phyloP scores from a whole-genome alignment of 2,113 vertebrate species.

The Zosterops borbonicus region DNA sequence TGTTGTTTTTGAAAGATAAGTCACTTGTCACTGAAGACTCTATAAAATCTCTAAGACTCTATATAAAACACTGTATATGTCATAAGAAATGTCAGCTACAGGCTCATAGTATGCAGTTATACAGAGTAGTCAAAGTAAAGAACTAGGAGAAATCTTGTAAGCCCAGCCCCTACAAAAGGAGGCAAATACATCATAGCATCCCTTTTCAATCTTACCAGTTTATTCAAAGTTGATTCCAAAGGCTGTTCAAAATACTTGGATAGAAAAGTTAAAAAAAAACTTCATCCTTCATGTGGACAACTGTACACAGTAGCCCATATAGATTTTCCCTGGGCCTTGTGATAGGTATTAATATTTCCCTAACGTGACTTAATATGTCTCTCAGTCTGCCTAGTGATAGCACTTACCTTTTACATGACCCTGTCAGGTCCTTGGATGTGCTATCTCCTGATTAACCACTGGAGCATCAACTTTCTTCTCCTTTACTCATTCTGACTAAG shows the following conservation, averaged over 20 bases:
- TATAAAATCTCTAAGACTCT: not conserved
- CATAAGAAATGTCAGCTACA: not conserved
- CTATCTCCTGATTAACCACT: not conserved
- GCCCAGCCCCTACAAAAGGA: not conserved
- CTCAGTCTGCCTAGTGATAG: not conserved
- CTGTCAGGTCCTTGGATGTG: not conserved
- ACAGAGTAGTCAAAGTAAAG: not conserved
- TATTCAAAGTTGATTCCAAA: not conserved
- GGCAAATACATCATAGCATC: not conserved
- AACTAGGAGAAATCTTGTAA: not conserved
- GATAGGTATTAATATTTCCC: not conserved
- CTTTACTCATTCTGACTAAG: not conserved
- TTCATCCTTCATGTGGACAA: not conserved
- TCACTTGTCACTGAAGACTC: not conserved
- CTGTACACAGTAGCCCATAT: not conserved
- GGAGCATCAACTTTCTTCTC: not conserved
- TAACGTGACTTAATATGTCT: not conserved
- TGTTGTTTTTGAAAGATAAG: not conserved
- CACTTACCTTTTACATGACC: not conserved
- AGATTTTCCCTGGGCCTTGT: not conserved
- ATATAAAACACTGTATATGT: not conserved
- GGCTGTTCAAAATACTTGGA: not conserved
- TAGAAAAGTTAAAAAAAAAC: not conserved
- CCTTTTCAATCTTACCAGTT: not conserved
- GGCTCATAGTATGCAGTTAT: not conserved